Evolutionary conservation across 2,113 vertebrate genomes (phyloP), one percentile per base, ranked within the genome.

Genomic region (Psittacula cyanocephala): DNA sequence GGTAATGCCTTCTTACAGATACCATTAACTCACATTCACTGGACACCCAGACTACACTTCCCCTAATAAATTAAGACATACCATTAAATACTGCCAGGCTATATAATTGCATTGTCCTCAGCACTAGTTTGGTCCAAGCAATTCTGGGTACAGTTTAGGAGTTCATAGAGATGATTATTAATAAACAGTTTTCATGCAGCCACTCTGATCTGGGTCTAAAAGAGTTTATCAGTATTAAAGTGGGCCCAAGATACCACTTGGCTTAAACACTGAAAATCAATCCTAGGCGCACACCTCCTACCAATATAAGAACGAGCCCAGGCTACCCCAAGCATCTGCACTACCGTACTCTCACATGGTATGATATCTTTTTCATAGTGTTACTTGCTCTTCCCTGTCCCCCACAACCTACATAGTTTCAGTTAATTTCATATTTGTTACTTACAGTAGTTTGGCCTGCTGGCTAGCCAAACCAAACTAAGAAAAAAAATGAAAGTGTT

Each of bases 71-170:
- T 33, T 33, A 24, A 52, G 24, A 49, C 1, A 1, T 1, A 72
- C 15, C 41, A 52, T 25, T 50, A 76, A 89, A 76, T 9, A n/a
- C 47, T 78, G 29, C 29, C 52, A 85, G 43, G 6, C n/a, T 8
- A 1, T 10, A 29, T 13, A 10, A n/a, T 0, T 62, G 22, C 53
- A 41, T 25, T 72, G 25, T 13, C 44, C 52, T 44, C 1, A 0
- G 0, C 64, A 65, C 13, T 28, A 35, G 20, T 70, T 41, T 69
- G 24, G 27, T 60, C 62, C 69, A 52, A 90, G 47, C 3, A 23
- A 63, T 2, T 28, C 14, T 52, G 3, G 14, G 55, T 25, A 60
- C 6, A 18, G 19, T 25, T 75, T 9, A 63, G 24, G 47, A 89
- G 25, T 65, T 74, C 12, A 11, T 25, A 39, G 1, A 22, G 33